These are phyloP conservation scores for Myxocyprinus asiaticus DNA, from an alignment of 2,113 vertebrate species.

Conservation along the genomic window DNA sequence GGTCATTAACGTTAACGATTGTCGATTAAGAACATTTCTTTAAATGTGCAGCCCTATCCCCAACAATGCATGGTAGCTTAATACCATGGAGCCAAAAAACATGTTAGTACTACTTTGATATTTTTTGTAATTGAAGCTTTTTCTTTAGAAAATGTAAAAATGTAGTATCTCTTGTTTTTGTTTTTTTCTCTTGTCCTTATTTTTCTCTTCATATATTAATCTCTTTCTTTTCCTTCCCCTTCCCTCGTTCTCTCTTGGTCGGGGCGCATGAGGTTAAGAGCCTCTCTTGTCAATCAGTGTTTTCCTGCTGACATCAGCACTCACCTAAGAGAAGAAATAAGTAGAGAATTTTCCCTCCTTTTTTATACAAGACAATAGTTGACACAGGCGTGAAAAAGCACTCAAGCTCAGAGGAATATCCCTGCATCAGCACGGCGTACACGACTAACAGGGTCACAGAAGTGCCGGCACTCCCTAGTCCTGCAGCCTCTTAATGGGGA, in stretches of 20 bases:
- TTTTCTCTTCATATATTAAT: neutral
- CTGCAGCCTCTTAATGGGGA: constrained; percentile 53
- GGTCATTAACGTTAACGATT: too few relatives aligned
- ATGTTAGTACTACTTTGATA: too few relatives aligned
- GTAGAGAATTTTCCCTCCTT: constrained; percentile 54
- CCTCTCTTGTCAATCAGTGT: constrained; percentile 62
- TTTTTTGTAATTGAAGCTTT: too few relatives aligned
- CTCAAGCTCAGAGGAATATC: constrained; percentile 60
- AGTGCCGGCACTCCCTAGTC: constrained; percentile 53
- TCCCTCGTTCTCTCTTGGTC: neutral
- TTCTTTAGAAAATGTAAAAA: too few relatives aligned
- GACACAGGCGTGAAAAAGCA: constrained; percentile 67
- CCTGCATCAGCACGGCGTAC: constrained; percentile 56
- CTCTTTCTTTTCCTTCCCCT: neutral
- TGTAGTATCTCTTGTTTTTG: too few relatives aligned
- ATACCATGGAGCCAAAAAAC: too few relatives aligned
- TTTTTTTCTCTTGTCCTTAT: constrained; percentile 1
- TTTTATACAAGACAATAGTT: constrained; percentile 60
- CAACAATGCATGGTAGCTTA: too few relatives aligned
- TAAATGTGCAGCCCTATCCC: too few relatives aligned
- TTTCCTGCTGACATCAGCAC: constrained; percentile 75
- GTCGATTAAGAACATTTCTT: too few relatives aligned
- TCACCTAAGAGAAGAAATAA: constrained; percentile 54
- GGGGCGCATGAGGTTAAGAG: constrained; percentile 66
- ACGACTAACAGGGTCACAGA: constrained; percentile 73